Evolutionary conservation across 2,113 vertebrate genomes (phyloP).

Genomic region (Nesoenas mayeri): DNA sequence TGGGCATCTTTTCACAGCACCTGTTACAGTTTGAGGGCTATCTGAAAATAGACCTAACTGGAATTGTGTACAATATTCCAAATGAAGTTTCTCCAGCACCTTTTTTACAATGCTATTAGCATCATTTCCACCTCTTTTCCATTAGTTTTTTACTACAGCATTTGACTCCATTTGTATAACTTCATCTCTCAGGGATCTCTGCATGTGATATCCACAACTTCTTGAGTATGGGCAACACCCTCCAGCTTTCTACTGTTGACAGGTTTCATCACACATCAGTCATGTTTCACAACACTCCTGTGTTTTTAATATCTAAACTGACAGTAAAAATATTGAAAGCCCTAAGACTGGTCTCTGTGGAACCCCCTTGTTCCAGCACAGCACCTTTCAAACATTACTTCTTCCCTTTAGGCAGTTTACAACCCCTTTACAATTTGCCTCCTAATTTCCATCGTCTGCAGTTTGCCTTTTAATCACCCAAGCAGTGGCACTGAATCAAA

Average conservation of each 20-base stretch:
- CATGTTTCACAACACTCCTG: conserved; percentile 16
- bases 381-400: not conserved
- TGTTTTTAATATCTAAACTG: not conserved
- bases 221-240: not conserved
- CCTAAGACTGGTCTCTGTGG: not conserved
- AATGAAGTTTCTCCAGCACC: not conserved
- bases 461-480: not conserved
- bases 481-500: not conserved
- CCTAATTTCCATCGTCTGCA: not conserved
- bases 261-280: conserved; percentile 33
- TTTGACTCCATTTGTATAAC: not conserved
- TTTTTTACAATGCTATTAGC: not conserved
- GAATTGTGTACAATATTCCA: not conserved
- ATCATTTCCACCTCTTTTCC: not conserved
- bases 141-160: not conserved
- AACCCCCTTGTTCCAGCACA: not conserved
- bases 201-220: not conserved
- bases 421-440: not conserved
- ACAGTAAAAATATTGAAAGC: not conserved
- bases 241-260: conserved; percentile 11
- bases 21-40: not conserved
- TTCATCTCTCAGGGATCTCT: not conserved
- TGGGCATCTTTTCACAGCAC: not conserved
- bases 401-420: not conserved
- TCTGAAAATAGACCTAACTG: not conserved